phyloP scores from a whole-genome alignment of 1,140 invertebrate genomes.

The Papilio machaon region DNA sequence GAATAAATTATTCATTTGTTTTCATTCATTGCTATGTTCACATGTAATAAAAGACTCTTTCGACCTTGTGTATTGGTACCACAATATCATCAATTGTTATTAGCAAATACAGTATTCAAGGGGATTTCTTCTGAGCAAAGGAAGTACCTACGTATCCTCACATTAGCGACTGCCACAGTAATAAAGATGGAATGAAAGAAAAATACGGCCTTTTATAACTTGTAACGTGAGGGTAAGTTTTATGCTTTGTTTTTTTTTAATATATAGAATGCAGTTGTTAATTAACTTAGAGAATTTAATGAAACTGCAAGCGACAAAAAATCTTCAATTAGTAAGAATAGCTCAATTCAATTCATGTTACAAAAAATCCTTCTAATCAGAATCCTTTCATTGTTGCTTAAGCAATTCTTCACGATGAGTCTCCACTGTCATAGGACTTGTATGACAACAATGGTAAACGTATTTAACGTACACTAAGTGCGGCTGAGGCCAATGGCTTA shows the following conservation, averaged over 20 bases:
- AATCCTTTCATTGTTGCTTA: too few relatives aligned
- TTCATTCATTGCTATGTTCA: slow-evolving; percentile 2
- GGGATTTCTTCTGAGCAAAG: slow-evolving; percentile 35
- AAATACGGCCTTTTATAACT: slow-evolving; percentile 42
- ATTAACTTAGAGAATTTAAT: not conserved
- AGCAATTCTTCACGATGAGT: too few relatives aligned
- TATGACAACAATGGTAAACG: too few relatives aligned
- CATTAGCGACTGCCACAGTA: slow-evolving; percentile 39
- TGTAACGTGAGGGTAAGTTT: slow-evolving; percentile 12
- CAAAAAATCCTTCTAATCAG: too few relatives aligned
- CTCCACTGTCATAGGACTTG: too few relatives aligned
- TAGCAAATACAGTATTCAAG: slow-evolving; percentile 41
- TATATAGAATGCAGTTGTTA: not conserved
- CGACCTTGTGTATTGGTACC: slow-evolving; percentile 34
- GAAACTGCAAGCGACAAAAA: not conserved
- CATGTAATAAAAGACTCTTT: slow-evolving; percentile 31
- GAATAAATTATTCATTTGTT: too few relatives aligned
- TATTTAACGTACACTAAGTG: too few relatives aligned
- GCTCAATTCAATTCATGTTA: too few relatives aligned
- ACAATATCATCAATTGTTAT: slow-evolving; percentile 43
- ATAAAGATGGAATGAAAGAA: slow-evolving; percentile 45
- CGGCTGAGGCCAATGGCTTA: too few relatives aligned
- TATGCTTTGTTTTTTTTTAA: not conserved
- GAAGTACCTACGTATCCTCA: slow-evolving; percentile 37
- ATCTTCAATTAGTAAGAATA: too few relatives aligned